These are phyloP conservation scores for Malthinus flaveolus DNA, from an alignment of 2,888 invertebrate genomes.

Conservation along the genomic window DNA sequence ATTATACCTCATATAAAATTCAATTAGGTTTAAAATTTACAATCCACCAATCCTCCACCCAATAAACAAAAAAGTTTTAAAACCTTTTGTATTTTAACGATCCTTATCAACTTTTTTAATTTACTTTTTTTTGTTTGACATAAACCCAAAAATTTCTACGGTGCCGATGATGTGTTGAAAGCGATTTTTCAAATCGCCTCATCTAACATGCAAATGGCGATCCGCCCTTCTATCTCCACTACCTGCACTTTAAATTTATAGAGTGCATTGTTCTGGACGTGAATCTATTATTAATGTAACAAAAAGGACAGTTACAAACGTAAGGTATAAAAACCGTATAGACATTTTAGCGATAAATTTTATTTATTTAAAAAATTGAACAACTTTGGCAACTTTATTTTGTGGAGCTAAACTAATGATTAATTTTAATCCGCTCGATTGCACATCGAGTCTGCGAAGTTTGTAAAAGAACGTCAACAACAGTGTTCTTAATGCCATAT, in stretches of 20 bases:
- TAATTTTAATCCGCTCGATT: constrained; percentile 39
- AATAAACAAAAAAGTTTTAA: no score
- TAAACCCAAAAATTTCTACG: background rate
- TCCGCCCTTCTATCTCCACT: constrained; percentile 34
- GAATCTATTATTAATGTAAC: constrained; percentile 30
- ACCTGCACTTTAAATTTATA: constrained; percentile 36
- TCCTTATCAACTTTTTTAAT: background rate
- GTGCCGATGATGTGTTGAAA: constrained; percentile 35
- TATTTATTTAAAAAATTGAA: no score
- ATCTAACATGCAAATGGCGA: constrained; percentile 39
- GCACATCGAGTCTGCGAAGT: constrained; percentile 39
- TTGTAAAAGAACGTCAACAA: constrained; percentile 41
- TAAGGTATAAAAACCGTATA: no score
- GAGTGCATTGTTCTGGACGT: constrained; percentile 30
- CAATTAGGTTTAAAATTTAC: no score
- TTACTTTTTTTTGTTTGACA: constrained; percentile 5
- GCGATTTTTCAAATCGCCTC: constrained; percentile 33
- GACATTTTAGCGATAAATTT: no score
- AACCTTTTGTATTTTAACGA: no score
- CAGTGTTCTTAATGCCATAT: constrained; percentile 43
- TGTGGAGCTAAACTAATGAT: no score
- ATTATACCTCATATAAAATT: no score
- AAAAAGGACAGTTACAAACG: constrained; percentile 11
- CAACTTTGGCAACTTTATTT: no score
- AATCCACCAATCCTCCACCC: no score